These are phyloP conservation scores for Acleris literana DNA, from an alignment of 2,888 invertebrate species.

Conservation along the genomic window DNA sequence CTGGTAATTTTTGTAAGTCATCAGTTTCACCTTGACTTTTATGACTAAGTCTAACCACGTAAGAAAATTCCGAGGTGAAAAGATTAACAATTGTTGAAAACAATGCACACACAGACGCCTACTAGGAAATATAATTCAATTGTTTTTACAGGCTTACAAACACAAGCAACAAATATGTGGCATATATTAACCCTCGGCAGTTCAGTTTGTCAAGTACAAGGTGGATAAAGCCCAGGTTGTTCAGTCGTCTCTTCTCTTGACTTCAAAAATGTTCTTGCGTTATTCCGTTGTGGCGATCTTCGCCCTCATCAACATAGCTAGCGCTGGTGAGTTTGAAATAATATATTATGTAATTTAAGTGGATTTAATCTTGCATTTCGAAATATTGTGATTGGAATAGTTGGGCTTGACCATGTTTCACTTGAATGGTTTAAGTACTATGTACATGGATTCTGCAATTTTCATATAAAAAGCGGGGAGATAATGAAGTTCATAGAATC, in stretches of 20 bases:
- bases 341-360: neutral
- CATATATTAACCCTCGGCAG: slow-evolving; percentile 13
- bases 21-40: too few species aligned
- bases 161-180: neutral
- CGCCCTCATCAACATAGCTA: slow-evolving; percentile 10
- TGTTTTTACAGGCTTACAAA: neutral
- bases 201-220: slow-evolving; percentile 17
- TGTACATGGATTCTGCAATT: too few species aligned
- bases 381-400: too few species aligned
- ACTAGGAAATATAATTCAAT: too few species aligned
- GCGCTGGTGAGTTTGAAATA: slow-evolving; percentile 2
- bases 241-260: slow-evolving; percentile 15
- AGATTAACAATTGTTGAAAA: too few species aligned
- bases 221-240: slow-evolving; percentile 1
- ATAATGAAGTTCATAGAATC: too few species aligned
- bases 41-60: too few species aligned
- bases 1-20: too few species aligned
- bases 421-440: too few species aligned
- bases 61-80: neutral
- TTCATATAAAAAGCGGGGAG: too few species aligned
- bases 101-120: too few species aligned
- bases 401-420: too few species aligned
- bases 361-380: neutral
- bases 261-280: slow-evolving; percentile 17
- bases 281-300: slow-evolving; percentile 9